Conservation (phyloP, 2,888 invertebrate species). For the Caenorhabditis virilis region DNA sequence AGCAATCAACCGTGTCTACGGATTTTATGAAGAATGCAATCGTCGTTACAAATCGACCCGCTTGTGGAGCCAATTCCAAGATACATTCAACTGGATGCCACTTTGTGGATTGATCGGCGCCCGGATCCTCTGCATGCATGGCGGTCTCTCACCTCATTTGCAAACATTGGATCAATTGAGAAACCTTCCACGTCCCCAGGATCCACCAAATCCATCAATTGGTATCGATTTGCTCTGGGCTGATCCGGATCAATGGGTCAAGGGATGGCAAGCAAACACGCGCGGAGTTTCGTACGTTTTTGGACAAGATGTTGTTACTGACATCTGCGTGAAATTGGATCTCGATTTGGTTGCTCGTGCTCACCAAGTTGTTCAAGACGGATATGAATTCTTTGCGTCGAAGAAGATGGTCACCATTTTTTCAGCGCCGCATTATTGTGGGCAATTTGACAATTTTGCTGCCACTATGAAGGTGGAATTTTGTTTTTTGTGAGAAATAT, state of each 20-base stretch:
- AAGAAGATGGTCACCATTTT: conserved; percentile 59
- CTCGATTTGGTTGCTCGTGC: conserved; percentile 72
- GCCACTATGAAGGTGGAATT: conserved; percentile 60
- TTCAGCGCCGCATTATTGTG: conserved; percentile 62
- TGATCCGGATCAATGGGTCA: conserved; percentile 56
- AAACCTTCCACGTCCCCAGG: conserved; percentile 57
- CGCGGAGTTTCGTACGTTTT: conserved; percentile 74
- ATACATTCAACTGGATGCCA: conserved; percentile 66
- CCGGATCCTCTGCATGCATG: conserved; percentile 62
- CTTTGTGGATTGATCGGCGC: conserved; percentile 58
- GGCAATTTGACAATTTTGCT: conserved; percentile 58
- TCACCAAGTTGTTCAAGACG: conserved; percentile 73
- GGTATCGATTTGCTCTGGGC: conserved; percentile 57
- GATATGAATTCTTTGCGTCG: conserved; percentile 73
- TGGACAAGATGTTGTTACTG: conserved; percentile 73
- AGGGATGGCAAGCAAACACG: conserved; percentile 59
- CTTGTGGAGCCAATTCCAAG: conserved; percentile 57
- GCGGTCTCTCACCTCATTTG: conserved; percentile 62
- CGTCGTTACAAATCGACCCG: conserved; percentile 53
- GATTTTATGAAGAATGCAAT: conserved; percentile 62
- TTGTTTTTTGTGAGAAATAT: background rate
- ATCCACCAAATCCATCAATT: conserved; percentile 62
- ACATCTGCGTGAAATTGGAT: conserved; percentile 72
- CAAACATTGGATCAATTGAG: conserved; percentile 56
- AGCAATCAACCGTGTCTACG: conserved; percentile 63